phyloP scores from a whole-genome alignment of 2,113 vertebrate genomes.

The Pelecanoides urinatrix region DNA sequence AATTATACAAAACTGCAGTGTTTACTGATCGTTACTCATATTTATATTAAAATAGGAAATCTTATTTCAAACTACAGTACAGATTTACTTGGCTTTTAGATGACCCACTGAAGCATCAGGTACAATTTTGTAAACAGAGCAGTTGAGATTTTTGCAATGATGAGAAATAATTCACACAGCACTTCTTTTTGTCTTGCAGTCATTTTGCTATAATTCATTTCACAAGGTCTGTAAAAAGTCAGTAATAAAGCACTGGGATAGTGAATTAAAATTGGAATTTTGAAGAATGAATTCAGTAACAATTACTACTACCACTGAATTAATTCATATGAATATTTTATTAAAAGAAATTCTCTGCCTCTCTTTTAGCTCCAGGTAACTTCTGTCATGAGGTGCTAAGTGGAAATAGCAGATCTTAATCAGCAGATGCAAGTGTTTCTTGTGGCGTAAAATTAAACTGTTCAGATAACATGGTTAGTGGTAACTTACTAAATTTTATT shows the following conservation, averaged over 20 bases:
- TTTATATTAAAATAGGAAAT: neutral
- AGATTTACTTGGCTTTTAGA: neutral
- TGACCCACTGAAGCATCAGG: neutral
- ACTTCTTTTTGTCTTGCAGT: neutral
- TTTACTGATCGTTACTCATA: neutral
- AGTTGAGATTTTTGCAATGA: neutral
- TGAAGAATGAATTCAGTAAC: constrained; percentile 4
- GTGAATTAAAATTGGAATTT: constrained; percentile 4
- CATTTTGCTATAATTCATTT: neutral
- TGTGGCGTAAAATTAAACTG: constrained; percentile 20
- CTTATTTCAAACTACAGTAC: neutral
- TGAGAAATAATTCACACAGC: neutral
- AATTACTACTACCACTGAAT: constrained; percentile 7
- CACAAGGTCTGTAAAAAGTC: neutral
- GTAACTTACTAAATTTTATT: neutral
- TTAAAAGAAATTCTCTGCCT: constrained; percentile 19
- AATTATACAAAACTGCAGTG: neutral
- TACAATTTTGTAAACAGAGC: neutral
- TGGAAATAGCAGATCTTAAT: constrained; percentile 26
- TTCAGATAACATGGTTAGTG: neutral
- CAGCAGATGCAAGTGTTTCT: constrained; percentile 8
- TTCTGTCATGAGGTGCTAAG: neutral
- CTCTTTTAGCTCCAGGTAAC: constrained; percentile 29
- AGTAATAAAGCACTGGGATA: neutral
- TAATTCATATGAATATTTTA: constrained; percentile 49